Base-by-base conservation (phyloP, 1,140 invertebrate species). In the Drosophila ercepeae region DNA sequence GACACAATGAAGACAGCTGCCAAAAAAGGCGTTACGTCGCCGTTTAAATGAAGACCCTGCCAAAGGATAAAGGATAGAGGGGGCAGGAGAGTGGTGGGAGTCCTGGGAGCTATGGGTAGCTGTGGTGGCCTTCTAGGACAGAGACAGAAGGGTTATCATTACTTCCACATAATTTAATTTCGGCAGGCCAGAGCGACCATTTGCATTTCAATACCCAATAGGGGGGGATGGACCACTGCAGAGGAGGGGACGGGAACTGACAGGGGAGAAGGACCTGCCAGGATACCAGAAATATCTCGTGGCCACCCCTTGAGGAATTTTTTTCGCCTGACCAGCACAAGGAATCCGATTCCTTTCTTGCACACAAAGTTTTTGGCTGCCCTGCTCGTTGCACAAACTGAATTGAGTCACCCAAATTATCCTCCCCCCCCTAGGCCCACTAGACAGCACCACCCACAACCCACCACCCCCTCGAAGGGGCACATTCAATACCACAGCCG, bases 121-220 rank as follows among this genome's bases (percentile, higher is more conserved):
- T 59, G 64, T n/a, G 70, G 64, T 21, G 49, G 57, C 55, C 45
- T 34, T 45, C 29, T 32, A 41, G 69, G 55, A 63, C 74, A 78
- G 77, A 79, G 52, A 78, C 81, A 78, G 77, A 83, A 76, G 75
- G 88, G 88, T 89, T 89, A 89, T 89, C 88, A 89, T 89, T 89
- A 89, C 81, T 89, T 89, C 88, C 88, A 89, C 88, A 88, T 89
- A 89, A 89, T 89, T 89, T 89, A 89, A 89, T 89, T 89, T 89
- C 70, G 71, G 74, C 71, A 88, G 75, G 71, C 83, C 72, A 78
- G 74, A 78, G 74, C 69, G 75, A 89, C 75, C 76, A 89, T 89
- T 86, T 89, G 79, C 84, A 89, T 86, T 89, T 86, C 82, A 86
- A 86, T 86, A 81, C 82, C 73, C 73, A 89, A 83, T 84, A 78